These are phyloP conservation scores for Caenorhabditis inopinata DNA, from an alignment of 1,140 invertebrate species.

Conservation along the genomic window DNA sequence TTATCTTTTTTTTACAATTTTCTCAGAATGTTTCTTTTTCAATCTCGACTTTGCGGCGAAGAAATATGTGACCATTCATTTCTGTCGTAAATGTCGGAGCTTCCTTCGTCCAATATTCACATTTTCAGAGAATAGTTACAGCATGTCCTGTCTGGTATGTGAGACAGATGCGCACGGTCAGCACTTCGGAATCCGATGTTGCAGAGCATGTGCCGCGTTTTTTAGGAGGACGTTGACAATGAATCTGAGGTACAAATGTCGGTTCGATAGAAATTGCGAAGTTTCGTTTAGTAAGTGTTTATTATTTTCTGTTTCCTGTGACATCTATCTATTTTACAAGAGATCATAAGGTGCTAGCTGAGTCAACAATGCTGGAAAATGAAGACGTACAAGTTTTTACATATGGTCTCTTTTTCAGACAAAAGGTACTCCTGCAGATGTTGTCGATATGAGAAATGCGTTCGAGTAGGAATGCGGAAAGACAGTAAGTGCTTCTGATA, in stretches of 20 bases:
- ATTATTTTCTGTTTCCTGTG: not conserved
- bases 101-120: not conserved
- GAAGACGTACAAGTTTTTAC: no score
- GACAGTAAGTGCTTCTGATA: not conserved
- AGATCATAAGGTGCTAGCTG: no score
- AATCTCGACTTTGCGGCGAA: no score
- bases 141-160: constrained; percentile 41
- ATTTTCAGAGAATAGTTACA: not conserved
- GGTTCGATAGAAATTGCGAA: constrained; percentile 41
- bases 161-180: constrained; percentile 33
- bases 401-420: constrained; percentile 28
- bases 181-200: constrained; percentile 42
- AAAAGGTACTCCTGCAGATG: constrained; percentile 34
- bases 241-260: constrained; percentile 43
- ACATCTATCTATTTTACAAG: constrained; percentile 2
- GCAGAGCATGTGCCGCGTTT: constrained; percentile 47
- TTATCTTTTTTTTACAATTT: no score
- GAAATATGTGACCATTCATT: no score
- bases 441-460: constrained; percentile 34
- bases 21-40: no score
- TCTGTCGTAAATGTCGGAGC: no score
- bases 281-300: constrained; percentile 40
- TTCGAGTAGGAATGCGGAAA: constrained; percentile 26
- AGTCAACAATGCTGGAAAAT: no score
- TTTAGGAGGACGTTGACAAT: constrained; percentile 37